These are phyloP conservation scores for Capitulum mitella DNA, from an alignment of 2,888 invertebrate genomes.

Conservation along the genomic window DNA sequence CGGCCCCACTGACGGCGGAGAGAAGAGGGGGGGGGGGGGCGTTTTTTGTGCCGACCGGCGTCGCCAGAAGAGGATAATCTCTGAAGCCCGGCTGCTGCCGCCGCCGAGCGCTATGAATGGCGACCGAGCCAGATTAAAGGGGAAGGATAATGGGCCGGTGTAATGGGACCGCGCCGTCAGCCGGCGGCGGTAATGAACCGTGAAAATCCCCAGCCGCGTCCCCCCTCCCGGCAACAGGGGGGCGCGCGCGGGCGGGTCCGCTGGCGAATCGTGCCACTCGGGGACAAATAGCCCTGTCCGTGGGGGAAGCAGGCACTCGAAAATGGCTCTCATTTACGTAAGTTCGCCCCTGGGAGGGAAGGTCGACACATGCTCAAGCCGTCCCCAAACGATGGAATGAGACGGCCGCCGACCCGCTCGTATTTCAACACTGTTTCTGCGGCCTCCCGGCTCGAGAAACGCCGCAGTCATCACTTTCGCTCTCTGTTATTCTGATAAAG, in stretches of 20 bases:
- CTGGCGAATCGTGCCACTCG: neutral
- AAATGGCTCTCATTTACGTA: neutral
- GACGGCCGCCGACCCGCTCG: too few species aligned
- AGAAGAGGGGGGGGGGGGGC: too few species aligned
- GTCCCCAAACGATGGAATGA: too few species aligned
- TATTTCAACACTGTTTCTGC: too few species aligned
- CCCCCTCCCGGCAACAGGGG: neutral
- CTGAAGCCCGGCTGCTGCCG: neutral
- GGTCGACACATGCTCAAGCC: too few species aligned
- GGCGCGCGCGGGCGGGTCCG: neutral
- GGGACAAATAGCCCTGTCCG: neutral
- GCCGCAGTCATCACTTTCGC: too few species aligned
- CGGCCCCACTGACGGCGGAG: too few species aligned
- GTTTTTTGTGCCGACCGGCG: conserved; percentile 4
- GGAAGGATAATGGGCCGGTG: neutral
- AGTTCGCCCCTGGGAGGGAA: too few species aligned
- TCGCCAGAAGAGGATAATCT: neutral
- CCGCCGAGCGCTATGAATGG: neutral
- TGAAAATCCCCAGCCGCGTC: neutral
- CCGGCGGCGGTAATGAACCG: neutral
- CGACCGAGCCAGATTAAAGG: neutral
- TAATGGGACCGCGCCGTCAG: neutral
- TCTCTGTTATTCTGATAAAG: too few species aligned
- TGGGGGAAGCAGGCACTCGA: neutral
- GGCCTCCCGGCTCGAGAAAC: too few species aligned